Evolutionary conservation across 1,140 invertebrate species (phyloP).

Genomic region (Zaprionus inermis): DNA sequence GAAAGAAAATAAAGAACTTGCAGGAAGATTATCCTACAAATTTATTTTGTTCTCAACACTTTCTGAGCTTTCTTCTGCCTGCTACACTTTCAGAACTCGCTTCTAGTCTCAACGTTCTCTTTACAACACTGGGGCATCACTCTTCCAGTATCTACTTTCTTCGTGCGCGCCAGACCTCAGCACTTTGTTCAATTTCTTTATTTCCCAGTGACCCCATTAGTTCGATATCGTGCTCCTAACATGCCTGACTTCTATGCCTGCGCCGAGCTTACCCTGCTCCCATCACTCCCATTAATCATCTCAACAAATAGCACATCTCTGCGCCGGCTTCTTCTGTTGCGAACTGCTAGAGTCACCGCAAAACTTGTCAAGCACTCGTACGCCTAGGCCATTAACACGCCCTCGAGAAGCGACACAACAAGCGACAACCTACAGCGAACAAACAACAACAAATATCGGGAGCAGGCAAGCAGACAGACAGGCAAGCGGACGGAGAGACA

Average conservation of each 20-base stretch:
- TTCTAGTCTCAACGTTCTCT: not conserved
- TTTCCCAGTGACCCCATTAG: constrained; percentile 17
- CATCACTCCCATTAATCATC: constrained; percentile 64
- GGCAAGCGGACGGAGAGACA: constrained; percentile 20
- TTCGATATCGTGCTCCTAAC: not conserved
- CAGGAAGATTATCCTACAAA: not conserved
- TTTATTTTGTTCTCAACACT: not conserved
- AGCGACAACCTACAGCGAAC: constrained; percentile 22
- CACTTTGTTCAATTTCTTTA: constrained; percentile 19
- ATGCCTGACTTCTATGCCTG: not conserved
- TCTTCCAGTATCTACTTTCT: no score
- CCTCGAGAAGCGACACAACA: constrained; percentile 47
- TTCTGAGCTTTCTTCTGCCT: not conserved
- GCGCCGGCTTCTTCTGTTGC: not conserved
- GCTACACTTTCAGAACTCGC: not conserved
- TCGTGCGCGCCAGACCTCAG: not conserved
- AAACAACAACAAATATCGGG: constrained; percentile 50
- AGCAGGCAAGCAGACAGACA: constrained; percentile 31
- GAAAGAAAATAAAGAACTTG: not conserved
- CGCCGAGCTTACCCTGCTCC: not conserved
- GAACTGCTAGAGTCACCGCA: constrained; percentile 59
- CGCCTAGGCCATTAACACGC: constrained; percentile 76
- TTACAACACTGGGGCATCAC: not conserved
- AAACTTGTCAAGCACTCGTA: constrained; percentile 68
- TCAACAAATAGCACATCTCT: constrained; percentile 53